Base-by-base conservation (phyloP, 1,140 invertebrate genomes). In the Anoplophora glabripennis region DNA sequence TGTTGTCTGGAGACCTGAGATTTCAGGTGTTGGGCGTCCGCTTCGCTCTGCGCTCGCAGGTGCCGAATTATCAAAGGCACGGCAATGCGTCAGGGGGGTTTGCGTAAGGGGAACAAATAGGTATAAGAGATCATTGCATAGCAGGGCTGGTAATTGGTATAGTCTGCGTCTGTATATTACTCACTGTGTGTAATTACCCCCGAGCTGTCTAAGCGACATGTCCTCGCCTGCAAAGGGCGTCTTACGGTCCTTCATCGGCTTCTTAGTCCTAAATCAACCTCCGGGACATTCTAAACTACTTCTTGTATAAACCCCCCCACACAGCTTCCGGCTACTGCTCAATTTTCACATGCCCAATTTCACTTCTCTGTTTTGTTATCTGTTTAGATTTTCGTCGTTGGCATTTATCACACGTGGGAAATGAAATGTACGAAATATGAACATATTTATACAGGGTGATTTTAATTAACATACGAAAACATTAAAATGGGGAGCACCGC, bases 161-260 rank as follows among this genome's bases (percentile, higher is more conserved):
- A 61, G 61, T 68, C 61, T 61, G 52, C 40, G 63, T 49, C 54
- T 57, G 63, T 63, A 63, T 70, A 74, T 73, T 70, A 74, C 64
- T 73, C 71, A 74, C 68, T 71, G 66, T 68, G 67, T 71, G 71
- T 74, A 74, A 74, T 74, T 74, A 73, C 71, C 70, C 68, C 60
- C 44, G 61, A 72, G 71, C 71, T 54, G 66, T 67, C 65, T 67
- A 67, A 70, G 66, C 67, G 71, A 72, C 69, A 70, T 72, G 72
- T 72, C 72, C 67, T 69, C 71, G 72, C 72, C 61, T 66, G 68
- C 59, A 71, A 69, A 67, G 67, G 69, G 67, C 63, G 59, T 59
- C 57, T 56, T 57, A 61, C 36, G 52, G 40, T 55, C 52, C 59
- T 53, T 53, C 60, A 58, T 62, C 63, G 63, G 57, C 63, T 65